Conservation (phyloP, 92 coral and sea anemone species). For the Plumapathes pennacea region DNA sequence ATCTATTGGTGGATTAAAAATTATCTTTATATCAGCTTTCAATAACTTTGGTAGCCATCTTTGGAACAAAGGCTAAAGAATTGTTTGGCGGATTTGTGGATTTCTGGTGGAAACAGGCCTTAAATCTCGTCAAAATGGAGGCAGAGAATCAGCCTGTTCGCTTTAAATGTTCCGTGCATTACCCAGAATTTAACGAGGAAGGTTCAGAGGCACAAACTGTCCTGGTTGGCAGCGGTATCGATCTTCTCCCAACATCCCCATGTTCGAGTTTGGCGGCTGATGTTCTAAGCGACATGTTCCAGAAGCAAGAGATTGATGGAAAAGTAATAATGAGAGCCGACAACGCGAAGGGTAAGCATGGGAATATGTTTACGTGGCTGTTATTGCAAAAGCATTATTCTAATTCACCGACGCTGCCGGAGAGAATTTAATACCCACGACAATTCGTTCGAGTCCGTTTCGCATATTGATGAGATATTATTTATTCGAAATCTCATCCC, state of each 20-base stretch:
- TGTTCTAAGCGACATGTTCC: constrained; percentile 86
- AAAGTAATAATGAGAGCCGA: constrained; percentile 92
- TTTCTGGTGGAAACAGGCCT: background rate
- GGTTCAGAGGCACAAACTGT: constrained; percentile 57
- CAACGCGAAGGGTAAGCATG: constrained; percentile 83
- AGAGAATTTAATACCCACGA: too few species aligned
- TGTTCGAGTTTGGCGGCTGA: constrained; percentile 81
- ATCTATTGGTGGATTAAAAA: constrained; percentile 78
- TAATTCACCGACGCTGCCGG: too few species aligned
- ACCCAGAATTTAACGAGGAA: constrained; percentile 59
- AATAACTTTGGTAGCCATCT: too few species aligned
- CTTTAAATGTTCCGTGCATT: constrained; percentile 71
- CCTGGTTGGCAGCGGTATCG: constrained; percentile 62
- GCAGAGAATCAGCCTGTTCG: constrained; percentile 27
- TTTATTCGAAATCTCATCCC: too few species aligned
- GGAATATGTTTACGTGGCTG: background rate
- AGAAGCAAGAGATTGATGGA: constrained; percentile 85
- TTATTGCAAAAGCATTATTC: too few species aligned
- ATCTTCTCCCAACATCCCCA: constrained; percentile 53
- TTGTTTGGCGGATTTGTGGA: background rate
- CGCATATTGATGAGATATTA: too few species aligned
- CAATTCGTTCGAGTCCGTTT: too few species aligned
- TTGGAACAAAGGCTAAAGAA: background rate
- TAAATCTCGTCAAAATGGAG: constrained; percentile 30
- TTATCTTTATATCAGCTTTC: constrained; percentile 75